phyloP scores from a whole-genome alignment of 1,140 invertebrate genomes.

The Microplitis demolitor region DNA sequence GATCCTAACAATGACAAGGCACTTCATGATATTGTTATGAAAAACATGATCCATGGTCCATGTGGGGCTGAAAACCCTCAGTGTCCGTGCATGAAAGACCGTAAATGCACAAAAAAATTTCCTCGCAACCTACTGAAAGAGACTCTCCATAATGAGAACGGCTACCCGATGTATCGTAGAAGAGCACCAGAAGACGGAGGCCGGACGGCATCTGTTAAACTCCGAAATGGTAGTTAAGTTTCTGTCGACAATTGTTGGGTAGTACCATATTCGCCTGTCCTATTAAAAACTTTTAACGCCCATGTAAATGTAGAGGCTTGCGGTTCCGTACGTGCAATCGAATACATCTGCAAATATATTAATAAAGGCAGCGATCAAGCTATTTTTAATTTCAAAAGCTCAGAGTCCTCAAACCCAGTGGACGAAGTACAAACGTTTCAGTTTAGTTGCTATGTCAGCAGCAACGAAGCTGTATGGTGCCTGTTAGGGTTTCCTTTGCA shows the following conservation, averaged over 20 bases:
- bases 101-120: slow-evolving; percentile 37
- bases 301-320: neutral
- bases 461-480: slow-evolving; percentile 33
- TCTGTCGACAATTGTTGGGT: neutral
- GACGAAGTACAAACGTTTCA: slow-evolving; percentile 18
- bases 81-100: too few relatives aligned
- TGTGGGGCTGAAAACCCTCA: slow-evolving; percentile 46
- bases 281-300: neutral
- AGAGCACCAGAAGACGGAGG: neutral
- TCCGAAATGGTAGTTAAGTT: neutral
- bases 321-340: neutral
- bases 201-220: too few relatives aligned
- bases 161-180: neutral
- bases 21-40: slow-evolving; percentile 17
- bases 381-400: neutral
- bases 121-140: neutral
- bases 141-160: neutral
- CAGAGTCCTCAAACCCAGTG: neutral
- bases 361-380: neutral
- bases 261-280: neutral
- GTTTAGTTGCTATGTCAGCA: slow-evolving; percentile 41
- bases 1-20: slow-evolving; percentile 9
- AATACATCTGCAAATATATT: neutral
- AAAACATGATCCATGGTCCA: slow-evolving; percentile 41
- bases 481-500: slow-evolving; percentile 17